Conservation (phyloP, 2,113 vertebrate genomes). For the Damaliscus lunatus region DNA sequence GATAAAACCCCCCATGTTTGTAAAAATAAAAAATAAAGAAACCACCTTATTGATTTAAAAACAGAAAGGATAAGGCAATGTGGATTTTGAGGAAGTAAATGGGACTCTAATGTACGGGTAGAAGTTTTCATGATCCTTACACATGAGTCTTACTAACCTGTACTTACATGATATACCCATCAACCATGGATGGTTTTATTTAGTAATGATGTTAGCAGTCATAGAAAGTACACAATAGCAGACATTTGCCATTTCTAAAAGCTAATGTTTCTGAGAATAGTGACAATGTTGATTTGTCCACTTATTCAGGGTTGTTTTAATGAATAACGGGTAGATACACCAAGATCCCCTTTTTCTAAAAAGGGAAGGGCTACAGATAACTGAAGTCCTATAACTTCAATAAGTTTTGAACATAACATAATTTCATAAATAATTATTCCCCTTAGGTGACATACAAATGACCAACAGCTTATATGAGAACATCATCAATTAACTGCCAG, state of each 20-base stretch:
- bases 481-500: neutral
- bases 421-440: neutral
- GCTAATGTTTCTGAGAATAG: neutral
- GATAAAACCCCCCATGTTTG: neutral
- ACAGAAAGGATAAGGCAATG: neutral
- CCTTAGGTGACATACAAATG: neutral
- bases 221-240: neutral
- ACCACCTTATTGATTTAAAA: neutral
- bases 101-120: neutral
- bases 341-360: neutral
- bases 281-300: neutral
- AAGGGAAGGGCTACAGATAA: neutral
- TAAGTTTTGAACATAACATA: neutral
- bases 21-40: conserved; percentile 13
- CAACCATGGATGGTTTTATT: neutral
- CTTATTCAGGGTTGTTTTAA: neutral
- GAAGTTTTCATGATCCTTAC: neutral
- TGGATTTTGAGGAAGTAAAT: neutral
- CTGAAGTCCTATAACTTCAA: neutral
- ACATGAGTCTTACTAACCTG: neutral
- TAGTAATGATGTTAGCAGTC: neutral
- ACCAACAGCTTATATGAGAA: neutral
- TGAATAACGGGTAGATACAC: neutral
- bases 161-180: neutral
- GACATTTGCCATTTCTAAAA: neutral